Evolutionary conservation across 2,888 invertebrate genomes (phyloP).

Genomic region (Tuberolachnus salignus): DNA sequence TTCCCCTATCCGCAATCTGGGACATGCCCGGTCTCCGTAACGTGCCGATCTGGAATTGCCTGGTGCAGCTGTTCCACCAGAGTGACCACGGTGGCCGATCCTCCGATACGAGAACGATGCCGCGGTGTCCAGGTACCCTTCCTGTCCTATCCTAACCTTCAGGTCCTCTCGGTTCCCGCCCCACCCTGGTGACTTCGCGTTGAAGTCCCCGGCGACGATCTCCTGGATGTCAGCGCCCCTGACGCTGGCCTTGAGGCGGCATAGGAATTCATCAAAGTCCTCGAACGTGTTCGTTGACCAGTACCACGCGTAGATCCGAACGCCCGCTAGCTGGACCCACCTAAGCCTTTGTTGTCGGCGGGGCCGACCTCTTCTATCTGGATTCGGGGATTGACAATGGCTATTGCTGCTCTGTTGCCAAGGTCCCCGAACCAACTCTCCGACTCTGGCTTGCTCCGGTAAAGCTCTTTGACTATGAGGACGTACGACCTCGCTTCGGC

Average conservation of each 20-base stretch:
- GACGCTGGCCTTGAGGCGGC: not conserved
- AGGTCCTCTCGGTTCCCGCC: not conserved
- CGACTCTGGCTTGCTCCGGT: not conserved
- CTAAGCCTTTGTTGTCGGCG: not conserved
- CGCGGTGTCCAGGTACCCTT: no score
- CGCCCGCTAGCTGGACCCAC: not conserved
- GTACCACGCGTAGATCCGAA: not conserved
- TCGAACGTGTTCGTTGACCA: not conserved
- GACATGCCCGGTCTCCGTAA: no score
- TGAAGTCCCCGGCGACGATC: no score
- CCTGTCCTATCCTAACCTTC: no score
- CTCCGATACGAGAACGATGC: no score
- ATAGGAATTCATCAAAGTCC: not conserved
- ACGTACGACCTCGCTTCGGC: fast-evolving
- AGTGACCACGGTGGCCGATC: no score
- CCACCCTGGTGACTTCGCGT: not conserved
- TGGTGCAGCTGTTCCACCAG: no score
- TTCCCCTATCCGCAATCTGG: no score
- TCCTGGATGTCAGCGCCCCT: no score
- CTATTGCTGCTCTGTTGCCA: not conserved
- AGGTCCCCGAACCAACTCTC: not conserved
- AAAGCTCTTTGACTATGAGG: not conserved
- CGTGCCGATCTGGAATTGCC: no score
- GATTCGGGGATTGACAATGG: not conserved
- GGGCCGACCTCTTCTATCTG: not conserved